These are phyloP conservation scores for Vulpes lagopus DNA, from an alignment of 2,113 vertebrate species.

Conservation along the genomic window DNA sequence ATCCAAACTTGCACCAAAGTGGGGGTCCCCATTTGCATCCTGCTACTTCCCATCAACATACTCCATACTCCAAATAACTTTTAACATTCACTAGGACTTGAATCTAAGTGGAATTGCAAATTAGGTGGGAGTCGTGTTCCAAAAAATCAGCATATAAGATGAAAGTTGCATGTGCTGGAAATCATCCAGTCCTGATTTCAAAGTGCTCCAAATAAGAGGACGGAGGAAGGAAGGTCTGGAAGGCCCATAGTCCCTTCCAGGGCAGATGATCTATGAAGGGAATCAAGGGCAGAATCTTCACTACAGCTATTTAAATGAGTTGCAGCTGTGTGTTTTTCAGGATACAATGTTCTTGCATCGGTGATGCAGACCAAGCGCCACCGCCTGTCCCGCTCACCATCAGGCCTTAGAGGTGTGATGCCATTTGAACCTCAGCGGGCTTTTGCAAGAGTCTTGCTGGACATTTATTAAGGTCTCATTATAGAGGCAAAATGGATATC, in stretches of 20 bases:
- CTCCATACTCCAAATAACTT: neutral
- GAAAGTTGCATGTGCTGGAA: neutral
- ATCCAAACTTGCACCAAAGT: neutral
- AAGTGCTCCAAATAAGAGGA: neutral
- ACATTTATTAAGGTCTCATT: neutral
- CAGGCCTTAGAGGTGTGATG: neutral
- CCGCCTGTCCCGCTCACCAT: neutral
- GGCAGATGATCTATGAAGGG: neutral
- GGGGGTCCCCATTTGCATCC: neutral
- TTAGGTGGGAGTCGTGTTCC: neutral
- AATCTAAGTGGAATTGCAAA: neutral
- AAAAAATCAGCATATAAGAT: neutral
- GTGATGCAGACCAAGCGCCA: neutral
- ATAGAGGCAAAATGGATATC: neutral
- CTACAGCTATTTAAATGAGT: neutral
- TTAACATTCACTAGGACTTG: neutral
- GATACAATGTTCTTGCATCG: rapidly evolving
- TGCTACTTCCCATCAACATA: neutral
- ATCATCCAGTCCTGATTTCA: neutral
- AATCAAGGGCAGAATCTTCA: neutral
- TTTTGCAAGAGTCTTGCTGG: neutral
- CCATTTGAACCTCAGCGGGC: neutral
- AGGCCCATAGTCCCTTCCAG: neutral
- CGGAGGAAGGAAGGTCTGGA: neutral
- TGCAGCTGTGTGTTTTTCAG: neutral